Conservation (phyloP, 2,113 vertebrate species). For the Pygoscelis adeliae region DNA sequence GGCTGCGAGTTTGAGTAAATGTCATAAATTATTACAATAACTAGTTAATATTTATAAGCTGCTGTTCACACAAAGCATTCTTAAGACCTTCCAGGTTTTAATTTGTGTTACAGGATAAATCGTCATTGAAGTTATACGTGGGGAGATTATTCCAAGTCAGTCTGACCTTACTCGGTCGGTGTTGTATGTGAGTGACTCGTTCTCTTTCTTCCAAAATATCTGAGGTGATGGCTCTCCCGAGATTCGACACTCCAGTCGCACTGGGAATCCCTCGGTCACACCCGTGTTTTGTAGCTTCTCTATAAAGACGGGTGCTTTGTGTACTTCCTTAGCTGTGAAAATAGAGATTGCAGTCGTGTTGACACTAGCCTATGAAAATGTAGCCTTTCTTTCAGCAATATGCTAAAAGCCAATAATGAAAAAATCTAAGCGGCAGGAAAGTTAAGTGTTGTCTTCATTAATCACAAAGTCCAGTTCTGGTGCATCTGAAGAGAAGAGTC, state of each 20-base stretch:
- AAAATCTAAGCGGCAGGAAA: neutral
- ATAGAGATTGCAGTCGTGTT: neutral
- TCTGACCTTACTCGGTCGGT: slow-evolving; percentile 94
- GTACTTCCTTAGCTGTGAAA: slow-evolving; percentile 91
- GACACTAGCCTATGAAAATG: neutral
- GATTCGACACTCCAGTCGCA: slow-evolving; percentile 92
- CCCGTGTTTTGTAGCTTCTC: slow-evolving; percentile 98
- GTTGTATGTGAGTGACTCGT: slow-evolving; percentile 95
- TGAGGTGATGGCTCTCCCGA: slow-evolving; percentile 87
- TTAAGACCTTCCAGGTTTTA: neutral
- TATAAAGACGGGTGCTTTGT: slow-evolving; percentile 89
- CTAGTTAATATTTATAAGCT: neutral
- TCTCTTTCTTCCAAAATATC: slow-evolving; percentile 99
- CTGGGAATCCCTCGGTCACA: slow-evolving; percentile 92
- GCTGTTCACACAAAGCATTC: neutral
- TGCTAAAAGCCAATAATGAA: neutral
- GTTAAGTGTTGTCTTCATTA: neutral
- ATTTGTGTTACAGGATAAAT: neutral
- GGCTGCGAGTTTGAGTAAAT: neutral
- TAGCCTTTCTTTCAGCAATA: neutral
- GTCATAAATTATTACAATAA: neutral
- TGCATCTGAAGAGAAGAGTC: neutral
- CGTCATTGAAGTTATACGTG: neutral
- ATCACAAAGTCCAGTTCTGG: neutral
- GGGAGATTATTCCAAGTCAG: neutral